Evolutionary conservation across 2,113 vertebrate species (phyloP).

Genomic region (Anthoscopus minutus): DNA sequence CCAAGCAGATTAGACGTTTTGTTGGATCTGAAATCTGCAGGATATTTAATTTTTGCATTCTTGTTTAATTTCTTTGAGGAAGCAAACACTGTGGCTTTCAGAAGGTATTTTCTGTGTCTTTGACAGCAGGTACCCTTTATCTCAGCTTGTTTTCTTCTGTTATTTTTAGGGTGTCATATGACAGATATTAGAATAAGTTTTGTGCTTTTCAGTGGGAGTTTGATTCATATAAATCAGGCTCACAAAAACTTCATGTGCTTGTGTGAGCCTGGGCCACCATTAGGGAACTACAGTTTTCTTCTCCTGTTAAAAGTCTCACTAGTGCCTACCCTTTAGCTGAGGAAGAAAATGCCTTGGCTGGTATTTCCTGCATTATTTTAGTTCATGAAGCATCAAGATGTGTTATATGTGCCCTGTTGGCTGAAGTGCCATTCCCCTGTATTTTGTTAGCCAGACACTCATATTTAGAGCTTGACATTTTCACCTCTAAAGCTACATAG

Average conservation of each 20-base stretch:
- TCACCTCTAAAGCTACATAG: neutral
- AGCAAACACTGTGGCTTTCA: neutral
- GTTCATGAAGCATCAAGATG: neutral
- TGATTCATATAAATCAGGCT: neutral
- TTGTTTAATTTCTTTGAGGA: neutral
- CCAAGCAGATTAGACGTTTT: neutral
- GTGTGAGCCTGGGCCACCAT: neutral
- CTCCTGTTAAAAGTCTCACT: neutral
- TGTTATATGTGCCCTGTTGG: neutral
- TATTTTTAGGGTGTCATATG: neutral
- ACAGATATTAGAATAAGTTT: neutral
- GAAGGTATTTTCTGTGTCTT: slow-evolving; percentile 4
- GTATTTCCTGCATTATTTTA: neutral
- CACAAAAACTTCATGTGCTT: neutral
- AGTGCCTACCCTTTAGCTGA: neutral
- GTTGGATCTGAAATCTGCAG: neutral
- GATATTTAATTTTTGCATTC: neutral
- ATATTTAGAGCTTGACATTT: neutral
- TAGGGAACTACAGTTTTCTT: neutral
- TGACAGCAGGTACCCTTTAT: neutral
- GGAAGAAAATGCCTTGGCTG: neutral
- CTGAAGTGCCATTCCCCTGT: neutral
- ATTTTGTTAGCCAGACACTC: neutral
- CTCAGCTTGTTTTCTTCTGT: neutral
- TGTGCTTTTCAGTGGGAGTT: neutral